A percentile compares a stretch with the other conserved stretches of the same genome.
phyloP scores from a whole-genome alignment of 2,797 vertebrate genomes.

The Bovichtus variegatus region DNA sequence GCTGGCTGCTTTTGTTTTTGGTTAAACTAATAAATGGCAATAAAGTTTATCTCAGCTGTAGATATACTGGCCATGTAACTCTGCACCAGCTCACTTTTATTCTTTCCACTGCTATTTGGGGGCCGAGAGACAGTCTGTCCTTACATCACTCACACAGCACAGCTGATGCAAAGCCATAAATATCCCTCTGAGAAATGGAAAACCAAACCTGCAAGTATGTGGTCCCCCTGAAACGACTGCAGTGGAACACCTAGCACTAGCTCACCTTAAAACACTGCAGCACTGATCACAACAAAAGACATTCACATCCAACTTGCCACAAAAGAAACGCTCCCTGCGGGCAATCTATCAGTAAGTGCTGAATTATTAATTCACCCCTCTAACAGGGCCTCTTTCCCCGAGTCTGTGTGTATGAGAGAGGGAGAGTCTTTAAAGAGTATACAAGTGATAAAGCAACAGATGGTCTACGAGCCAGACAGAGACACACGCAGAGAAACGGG shows the following conservation, averaged over 20 bases:
- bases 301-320: slow-evolving; percentile 46
- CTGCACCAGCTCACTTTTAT: slow-evolving; percentile 76
- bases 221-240: slow-evolving; percentile 47
- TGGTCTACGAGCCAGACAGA: slow-evolving; percentile 48
- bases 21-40: slow-evolving; percentile 50
- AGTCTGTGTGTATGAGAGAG: slow-evolving; percentile 3
- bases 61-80: slow-evolving; percentile 60
- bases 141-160: slow-evolving; percentile 80
- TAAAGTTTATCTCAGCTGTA: slow-evolving; percentile 48
- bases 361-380: slow-evolving; percentile 73
- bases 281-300: slow-evolving; percentile 52
- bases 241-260: slow-evolving; percentile 65
- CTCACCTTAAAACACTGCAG: slow-evolving; percentile 67
- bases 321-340: slow-evolving; percentile 47
- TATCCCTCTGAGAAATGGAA: slow-evolving; percentile 82
- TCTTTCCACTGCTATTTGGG: slow-evolving; percentile 81
- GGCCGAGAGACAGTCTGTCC: slow-evolving; percentile 74
- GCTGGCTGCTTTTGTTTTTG: slow-evolving; percentile 33
- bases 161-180: slow-evolving; percentile 86
- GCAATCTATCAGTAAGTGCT: slow-evolving; percentile 57
- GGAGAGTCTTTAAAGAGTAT: slow-evolving; percentile 26
- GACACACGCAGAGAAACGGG: slow-evolving; percentile 27
- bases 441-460: slow-evolving; percentile 62
- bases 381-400: slow-evolving; percentile 49
- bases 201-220: slow-evolving; percentile 75